These are phyloP conservation scores for Platysternon megacephalum DNA, from an alignment of 2,113 vertebrate species.

Conservation along the genomic window DNA sequence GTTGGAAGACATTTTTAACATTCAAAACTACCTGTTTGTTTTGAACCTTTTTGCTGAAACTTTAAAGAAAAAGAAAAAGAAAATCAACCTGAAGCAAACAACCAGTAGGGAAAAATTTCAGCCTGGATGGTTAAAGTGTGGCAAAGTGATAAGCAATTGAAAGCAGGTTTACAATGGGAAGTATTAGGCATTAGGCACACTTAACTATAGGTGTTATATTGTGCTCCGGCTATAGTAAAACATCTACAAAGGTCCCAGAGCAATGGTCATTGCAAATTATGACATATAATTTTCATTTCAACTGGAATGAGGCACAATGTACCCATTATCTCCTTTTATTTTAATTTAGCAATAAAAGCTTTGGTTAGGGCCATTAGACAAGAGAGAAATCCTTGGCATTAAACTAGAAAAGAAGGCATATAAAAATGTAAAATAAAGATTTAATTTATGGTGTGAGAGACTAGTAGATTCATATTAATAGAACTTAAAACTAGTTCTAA, in stretches of 20 bases:
- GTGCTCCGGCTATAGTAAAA: not conserved
- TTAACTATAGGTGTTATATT: not conserved
- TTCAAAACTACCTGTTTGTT: not conserved
- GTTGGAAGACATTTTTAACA: not conserved
- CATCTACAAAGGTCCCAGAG: not conserved
- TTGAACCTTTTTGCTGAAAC: not conserved
- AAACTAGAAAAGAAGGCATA: constrained; percentile 21
- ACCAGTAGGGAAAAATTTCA: not conserved
- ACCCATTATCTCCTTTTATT: constrained; percentile 48
- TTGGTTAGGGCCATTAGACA: constrained; percentile 55
- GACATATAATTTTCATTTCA: constrained; percentile 16
- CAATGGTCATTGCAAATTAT: constrained; percentile 49
- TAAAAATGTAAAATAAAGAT: constrained; percentile 51
- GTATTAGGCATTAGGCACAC: not conserved
- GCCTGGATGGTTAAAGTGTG: not conserved
- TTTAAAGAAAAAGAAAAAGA: not conserved
- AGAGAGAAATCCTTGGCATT: constrained; percentile 28
- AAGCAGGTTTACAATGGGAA: not conserved
- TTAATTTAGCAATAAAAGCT: constrained; percentile 61
- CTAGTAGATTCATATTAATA: constrained; percentile 14
- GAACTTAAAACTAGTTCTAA: constrained; percentile 29
- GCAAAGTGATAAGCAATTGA: not conserved
- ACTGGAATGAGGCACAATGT: constrained; percentile 43
- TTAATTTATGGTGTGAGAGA: not conserved
- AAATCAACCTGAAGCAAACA: not conserved